A percentile compares a stretch with the other conserved stretches of the same genome.
These are phyloP conservation scores for Protodeltote pygarga DNA, from an alignment of 2,888 invertebrate species.

Conservation along the genomic window DNA sequence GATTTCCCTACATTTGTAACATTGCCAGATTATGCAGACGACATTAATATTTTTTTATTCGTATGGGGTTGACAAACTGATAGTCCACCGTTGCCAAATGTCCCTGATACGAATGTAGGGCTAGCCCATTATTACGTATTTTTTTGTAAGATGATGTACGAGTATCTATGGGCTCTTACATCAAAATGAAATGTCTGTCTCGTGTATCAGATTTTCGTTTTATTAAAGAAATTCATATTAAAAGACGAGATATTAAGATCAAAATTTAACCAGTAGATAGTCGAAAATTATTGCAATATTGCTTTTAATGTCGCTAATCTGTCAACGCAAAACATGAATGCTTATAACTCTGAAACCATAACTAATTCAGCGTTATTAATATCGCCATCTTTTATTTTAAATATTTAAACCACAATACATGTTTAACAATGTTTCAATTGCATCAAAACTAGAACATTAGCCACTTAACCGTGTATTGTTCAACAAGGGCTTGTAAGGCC, in stretches of 20 bases:
- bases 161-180: neutral
- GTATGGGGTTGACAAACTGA: slow-evolving; percentile 23
- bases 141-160: slow-evolving; percentile 8
- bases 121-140: slow-evolving; percentile 15
- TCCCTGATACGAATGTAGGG: slow-evolving; percentile 17
- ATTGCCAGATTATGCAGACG: slow-evolving; percentile 52
- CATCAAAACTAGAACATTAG: slow-evolving; percentile 46
- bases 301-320: slow-evolving; percentile 11
- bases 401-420: slow-evolving; percentile 17
- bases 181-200: neutral
- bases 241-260: neutral
- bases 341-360: neutral
- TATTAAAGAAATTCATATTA: neutral
- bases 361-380: neutral
- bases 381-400: neutral
- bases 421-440: slow-evolving; percentile 30
- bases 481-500: slow-evolving; percentile 50
- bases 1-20: slow-evolving; percentile 32
- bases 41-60: slow-evolving; percentile 35
- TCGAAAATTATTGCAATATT: slow-evolving; percentile 7
- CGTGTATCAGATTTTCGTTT: neutral
- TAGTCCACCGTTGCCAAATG: slow-evolving; percentile 37
- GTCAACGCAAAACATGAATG: slow-evolving; percentile 16
- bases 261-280: too few relatives aligned
- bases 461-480: slow-evolving; percentile 55